Conservation (phyloP, 1,140 invertebrate species). For the Vanessa tameamea region DNA sequence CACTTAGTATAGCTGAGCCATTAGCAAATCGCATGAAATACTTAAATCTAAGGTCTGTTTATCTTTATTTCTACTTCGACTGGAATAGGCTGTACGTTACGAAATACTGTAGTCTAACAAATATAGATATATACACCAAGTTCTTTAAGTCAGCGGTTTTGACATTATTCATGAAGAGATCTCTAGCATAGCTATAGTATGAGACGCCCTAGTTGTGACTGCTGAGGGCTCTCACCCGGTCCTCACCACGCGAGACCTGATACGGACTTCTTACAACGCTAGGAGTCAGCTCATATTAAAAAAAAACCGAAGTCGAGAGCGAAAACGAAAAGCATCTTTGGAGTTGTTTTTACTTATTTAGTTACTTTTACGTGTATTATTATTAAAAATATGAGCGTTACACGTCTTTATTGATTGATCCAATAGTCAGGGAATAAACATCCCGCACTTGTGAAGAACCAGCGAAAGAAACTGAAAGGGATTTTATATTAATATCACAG, state of each 20-base stretch:
- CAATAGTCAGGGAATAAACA: too few species aligned
- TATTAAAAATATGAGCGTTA: too few species aligned
- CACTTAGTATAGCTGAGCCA: too few species aligned
- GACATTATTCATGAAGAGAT: slow-evolving; percentile 23
- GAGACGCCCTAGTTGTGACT: slow-evolving; percentile 23
- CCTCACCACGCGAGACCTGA: slow-evolving; percentile 17
- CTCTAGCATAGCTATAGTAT: slow-evolving; percentile 1
- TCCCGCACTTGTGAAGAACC: too few species aligned
- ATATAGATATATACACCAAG: not conserved
- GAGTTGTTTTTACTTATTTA: not conserved
- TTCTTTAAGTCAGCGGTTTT: slow-evolving; percentile 16
- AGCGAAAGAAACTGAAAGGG: too few species aligned
- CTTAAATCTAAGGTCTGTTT: too few species aligned
- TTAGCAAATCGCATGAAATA: too few species aligned
- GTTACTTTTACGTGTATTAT: not conserved
- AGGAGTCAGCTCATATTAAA: slow-evolving; percentile 7
- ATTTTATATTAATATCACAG: too few species aligned
- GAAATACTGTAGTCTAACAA: too few species aligned
- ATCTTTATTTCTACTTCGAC: too few species aligned
- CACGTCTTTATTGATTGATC: too few species aligned
- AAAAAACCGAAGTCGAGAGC: not conserved
- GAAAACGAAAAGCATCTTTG: not conserved
- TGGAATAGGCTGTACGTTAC: not conserved
- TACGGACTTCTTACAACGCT: slow-evolving; percentile 16
- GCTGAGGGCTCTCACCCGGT: slow-evolving; percentile 18